Evolutionary conservation across 2,888 invertebrate genomes (phyloP).

Genomic region (Spatulosminthurus flaviceps): DNA sequence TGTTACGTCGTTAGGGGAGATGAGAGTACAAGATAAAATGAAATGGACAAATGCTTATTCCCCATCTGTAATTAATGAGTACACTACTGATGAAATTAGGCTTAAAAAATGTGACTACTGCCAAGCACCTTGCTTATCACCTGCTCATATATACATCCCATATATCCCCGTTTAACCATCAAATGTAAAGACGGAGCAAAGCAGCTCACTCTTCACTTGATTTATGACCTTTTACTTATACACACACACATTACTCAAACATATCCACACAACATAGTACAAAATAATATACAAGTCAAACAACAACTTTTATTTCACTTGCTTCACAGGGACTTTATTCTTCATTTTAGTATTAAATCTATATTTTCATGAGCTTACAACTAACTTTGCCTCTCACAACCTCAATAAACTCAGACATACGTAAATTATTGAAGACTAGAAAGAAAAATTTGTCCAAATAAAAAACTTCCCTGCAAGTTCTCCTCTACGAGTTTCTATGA

Average conservation of each 20-base stretch:
- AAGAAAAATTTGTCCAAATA: background rate
- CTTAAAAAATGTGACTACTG: background rate
- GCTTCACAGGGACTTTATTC: background rate
- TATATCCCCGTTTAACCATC: no score
- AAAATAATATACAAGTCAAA: no score
- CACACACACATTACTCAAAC: no score
- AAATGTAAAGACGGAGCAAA: background rate
- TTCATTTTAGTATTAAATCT: background rate
- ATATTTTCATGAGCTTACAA: background rate
- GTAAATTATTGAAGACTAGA: no score
- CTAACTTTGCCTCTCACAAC: background rate
- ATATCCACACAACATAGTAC: no score
- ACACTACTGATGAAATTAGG: conserved; percentile 19
- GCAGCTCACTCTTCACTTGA: no score
- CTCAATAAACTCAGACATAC: no score
- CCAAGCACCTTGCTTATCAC: background rate
- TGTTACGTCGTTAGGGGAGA: no score
- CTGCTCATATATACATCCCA: background rate
- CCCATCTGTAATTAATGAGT: background rate
- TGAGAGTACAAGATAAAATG: no score
- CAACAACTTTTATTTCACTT: conserved; percentile 3
- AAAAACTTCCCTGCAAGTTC: background rate
- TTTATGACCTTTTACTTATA: conserved; percentile 16
- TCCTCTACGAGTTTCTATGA: background rate
- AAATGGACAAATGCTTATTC: background rate